A percentile compares a stretch with the other conserved stretches of the same genome.
Evolutionary conservation across 1,140 invertebrate species (phyloP).

Genomic region (Drosophila fuyamai): DNA sequence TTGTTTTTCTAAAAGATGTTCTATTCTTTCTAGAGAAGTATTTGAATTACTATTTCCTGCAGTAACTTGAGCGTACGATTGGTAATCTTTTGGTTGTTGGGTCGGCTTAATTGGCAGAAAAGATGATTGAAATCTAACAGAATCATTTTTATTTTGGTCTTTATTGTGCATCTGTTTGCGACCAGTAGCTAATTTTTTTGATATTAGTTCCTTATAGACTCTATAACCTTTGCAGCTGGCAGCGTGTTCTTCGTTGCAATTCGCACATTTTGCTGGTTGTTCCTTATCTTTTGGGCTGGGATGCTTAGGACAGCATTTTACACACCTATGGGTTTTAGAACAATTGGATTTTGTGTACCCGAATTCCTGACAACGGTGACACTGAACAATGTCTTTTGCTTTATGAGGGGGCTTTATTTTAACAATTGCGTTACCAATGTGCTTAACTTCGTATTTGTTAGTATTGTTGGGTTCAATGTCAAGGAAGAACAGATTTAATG

Average conservation of each 20-base stretch:
- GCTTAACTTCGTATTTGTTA: not conserved
- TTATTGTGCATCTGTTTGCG: not conserved
- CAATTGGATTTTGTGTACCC: not conserved
- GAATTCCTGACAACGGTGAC: not conserved
- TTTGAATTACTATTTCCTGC: not conserved
- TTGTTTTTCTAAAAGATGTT: not conserved
- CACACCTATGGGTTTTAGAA: slow-evolving; percentile 45
- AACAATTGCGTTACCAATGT: not conserved
- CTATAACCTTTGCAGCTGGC: too few relatives aligned
- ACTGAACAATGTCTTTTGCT: not conserved
- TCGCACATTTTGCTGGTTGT: slow-evolving; percentile 66
- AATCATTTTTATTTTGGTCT: not conserved
- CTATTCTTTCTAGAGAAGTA: not conserved
- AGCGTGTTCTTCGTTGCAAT: slow-evolving; percentile 74
- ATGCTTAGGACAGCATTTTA: slow-evolving; percentile 80
- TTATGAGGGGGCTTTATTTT: not conserved
- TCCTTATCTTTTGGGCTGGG: slow-evolving; percentile 49
- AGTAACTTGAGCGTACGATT: not conserved
- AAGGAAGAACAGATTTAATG: too few relatives aligned
- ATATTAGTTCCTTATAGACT: slow-evolving; percentile 18
- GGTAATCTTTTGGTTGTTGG: not conserved
- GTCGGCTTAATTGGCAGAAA: too few relatives aligned
- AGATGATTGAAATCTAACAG: too few relatives aligned
- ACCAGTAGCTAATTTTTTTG: slow-evolving; percentile 6
- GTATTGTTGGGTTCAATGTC: not conserved